These are phyloP conservation scores for Lates japonicus DNA, from an alignment of 2,797 vertebrate genomes.

Conservation along the genomic window DNA sequence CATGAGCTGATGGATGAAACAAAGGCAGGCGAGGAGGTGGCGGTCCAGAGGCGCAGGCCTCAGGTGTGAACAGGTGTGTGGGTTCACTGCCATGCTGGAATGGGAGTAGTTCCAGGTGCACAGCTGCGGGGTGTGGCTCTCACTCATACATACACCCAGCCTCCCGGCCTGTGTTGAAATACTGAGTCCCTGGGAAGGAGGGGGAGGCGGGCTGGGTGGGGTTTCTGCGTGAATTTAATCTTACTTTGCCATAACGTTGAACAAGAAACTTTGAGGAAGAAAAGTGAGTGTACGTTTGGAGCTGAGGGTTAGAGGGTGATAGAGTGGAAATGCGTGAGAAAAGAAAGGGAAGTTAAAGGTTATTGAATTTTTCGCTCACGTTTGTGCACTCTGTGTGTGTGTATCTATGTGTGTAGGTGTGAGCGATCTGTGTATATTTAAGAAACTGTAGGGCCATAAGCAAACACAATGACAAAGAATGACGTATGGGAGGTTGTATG, in stretches of 20 bases:
- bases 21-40: constrained; percentile 69
- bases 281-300: constrained; percentile 39
- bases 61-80: constrained; percentile 87
- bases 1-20: constrained; percentile 72
- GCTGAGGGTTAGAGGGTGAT: constrained; percentile 47
- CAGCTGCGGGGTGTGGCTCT: constrained; percentile 83
- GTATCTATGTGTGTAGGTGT: constrained; percentile 59
- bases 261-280: constrained; percentile 40
- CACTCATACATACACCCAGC: constrained; percentile 64
- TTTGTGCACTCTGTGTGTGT: not conserved
- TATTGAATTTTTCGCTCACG: constrained; percentile 8
- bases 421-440: constrained; percentile 69
- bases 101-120: constrained; percentile 86
- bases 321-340: constrained; percentile 18
- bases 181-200: constrained; percentile 62
- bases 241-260: constrained; percentile 67
- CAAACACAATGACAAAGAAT: constrained; percentile 75
- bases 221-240: constrained; percentile 69
- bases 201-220: constrained; percentile 61
- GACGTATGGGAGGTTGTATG: constrained; percentile 63
- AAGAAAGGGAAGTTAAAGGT: constrained; percentile 7
- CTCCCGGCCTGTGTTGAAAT: constrained; percentile 76
- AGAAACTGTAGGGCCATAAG: constrained; percentile 66
- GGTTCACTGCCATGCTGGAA: constrained; percentile 87
- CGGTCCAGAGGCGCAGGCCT: constrained; percentile 75